phyloP scores from a whole-genome alignment of 1,140 invertebrate species.

The Drosophila ercepeae region DNA sequence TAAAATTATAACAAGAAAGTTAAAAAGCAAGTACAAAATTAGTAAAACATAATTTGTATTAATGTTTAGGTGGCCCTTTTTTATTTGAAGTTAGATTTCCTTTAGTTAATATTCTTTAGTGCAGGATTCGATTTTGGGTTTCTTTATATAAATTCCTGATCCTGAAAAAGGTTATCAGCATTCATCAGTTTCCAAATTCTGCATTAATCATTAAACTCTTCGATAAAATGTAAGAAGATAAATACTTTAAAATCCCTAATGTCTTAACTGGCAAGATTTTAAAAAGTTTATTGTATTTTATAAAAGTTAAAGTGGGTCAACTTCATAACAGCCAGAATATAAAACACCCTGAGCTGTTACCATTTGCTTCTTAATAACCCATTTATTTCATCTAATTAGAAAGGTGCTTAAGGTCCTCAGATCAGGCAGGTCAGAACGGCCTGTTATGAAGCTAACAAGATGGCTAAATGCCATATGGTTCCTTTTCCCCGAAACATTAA shows the following conservation, averaged over 20 bases:
- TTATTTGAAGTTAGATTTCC: too few relatives aligned
- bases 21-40: too few relatives aligned
- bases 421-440: background rate
- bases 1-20: too few relatives aligned
- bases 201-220: too few relatives aligned
- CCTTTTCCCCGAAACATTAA: background rate
- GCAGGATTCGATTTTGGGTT: too few relatives aligned
- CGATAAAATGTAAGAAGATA: too few relatives aligned
- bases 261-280: background rate
- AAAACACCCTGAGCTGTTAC: background rate
- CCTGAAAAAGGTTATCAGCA: too few relatives aligned
- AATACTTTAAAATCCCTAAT: background rate
- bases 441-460: background rate
- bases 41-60: too few relatives aligned
- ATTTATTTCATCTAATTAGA: background rate
- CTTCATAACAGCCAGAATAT: background rate
- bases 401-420: background rate
- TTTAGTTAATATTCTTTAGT: too few relatives aligned
- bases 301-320: too few relatives aligned
- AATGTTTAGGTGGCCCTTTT: too few relatives aligned
- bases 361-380: background rate
- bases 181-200: background rate
- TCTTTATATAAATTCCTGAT: too few relatives aligned
- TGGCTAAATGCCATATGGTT: background rate
- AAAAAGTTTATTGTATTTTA: background rate